These are phyloP conservation scores for Toxostoma redivivum DNA, from an alignment of 2,113 vertebrate genomes.

Conservation along the genomic window DNA sequence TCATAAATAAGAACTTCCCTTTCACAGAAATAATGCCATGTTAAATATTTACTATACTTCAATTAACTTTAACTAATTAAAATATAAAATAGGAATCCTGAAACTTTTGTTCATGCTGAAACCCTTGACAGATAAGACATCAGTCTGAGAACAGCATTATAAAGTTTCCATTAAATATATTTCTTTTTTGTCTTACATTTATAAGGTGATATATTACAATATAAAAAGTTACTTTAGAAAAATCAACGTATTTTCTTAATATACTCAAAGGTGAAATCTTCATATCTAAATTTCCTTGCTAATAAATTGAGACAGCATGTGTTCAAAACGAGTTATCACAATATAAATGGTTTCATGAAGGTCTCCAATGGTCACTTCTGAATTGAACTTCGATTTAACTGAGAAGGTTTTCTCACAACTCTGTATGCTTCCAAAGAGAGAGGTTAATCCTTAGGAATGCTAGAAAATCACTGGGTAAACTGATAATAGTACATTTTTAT, in stretches of 20 bases:
- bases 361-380: not conserved
- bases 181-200: not conserved
- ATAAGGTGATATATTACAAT: not conserved
- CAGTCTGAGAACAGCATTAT: not conserved
- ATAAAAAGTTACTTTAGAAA: not conserved
- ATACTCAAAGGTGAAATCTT: not conserved
- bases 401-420: slow-evolving; percentile 29
- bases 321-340: not conserved
- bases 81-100: not conserved
- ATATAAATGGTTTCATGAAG: slow-evolving; percentile 3
- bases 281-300: not conserved
- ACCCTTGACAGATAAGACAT: not conserved
- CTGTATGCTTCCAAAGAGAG: slow-evolving; percentile 9
- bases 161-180: not conserved
- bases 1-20: not conserved
- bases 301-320: not conserved
- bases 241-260: not conserved
- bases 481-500: slow-evolving; percentile 60
- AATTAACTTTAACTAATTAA: not conserved
- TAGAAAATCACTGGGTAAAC: slow-evolving; percentile 43
- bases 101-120: not conserved
- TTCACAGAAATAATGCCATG: not conserved
- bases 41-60: not conserved
- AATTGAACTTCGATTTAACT: slow-evolving; percentile 38
- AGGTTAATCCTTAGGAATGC: slow-evolving; percentile 53